Conservation (phyloP, 1,140 invertebrate species). For the Drosophila arizonae region DNA sequence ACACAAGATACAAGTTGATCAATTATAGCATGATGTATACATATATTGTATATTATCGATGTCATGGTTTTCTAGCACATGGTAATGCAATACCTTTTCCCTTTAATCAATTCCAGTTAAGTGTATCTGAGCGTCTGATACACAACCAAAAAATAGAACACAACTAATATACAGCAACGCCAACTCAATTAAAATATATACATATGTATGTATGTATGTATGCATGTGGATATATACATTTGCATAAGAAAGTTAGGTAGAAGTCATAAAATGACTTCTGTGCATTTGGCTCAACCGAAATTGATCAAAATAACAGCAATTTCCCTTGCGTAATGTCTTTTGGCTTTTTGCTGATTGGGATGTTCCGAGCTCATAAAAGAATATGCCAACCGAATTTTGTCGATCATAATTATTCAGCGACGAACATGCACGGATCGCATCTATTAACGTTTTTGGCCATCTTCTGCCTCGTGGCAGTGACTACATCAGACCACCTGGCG, state of each 20-base stretch:
- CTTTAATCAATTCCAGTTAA: not conserved
- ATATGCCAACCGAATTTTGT: not conserved
- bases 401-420: conserved; percentile 21
- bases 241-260: too few relatives aligned
- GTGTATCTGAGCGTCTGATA: conserved; percentile 4
- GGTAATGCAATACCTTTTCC: not conserved
- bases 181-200: conserved; percentile 6
- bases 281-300: conserved; percentile 20
- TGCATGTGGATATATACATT: too few relatives aligned
- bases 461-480: conserved; percentile 38
- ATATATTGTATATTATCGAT: not conserved
- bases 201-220: too few relatives aligned
- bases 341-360: conserved; percentile 55
- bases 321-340: conserved; percentile 42
- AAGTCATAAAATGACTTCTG: too few relatives aligned
- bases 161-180: conserved; percentile 19
- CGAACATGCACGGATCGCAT: conserved; percentile 49
- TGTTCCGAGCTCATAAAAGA: conserved; percentile 56
- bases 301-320: not conserved
- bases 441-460: conserved; percentile 40
- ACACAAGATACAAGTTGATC: too few relatives aligned
- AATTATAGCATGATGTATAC: not conserved
- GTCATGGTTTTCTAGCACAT: not conserved
- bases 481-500: not conserved
- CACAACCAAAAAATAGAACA: conserved; percentile 18